Evolutionary conservation across 2,888 invertebrate genomes (phyloP).

Genomic region (Philereme transversata): DNA sequence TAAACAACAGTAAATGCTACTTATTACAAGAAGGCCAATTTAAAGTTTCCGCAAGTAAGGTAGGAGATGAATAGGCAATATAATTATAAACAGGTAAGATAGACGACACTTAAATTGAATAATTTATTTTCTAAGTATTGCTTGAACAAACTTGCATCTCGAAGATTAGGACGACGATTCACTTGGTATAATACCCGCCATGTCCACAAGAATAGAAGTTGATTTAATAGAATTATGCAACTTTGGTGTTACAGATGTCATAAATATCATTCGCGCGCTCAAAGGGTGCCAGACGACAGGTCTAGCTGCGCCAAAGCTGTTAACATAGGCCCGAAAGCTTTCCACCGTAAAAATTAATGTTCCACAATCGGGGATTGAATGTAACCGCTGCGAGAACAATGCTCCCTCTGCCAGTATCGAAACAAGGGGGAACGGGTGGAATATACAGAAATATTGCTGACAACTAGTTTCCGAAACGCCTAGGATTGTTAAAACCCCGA

Average conservation of each 20-base stretch:
- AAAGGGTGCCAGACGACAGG: slow-evolving; percentile 8
- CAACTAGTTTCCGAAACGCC: too few relatives aligned
- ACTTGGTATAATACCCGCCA: too few relatives aligned
- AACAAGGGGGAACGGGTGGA: not conserved
- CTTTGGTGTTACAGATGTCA: slow-evolving; percentile 6
- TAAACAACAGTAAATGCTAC: too few relatives aligned
- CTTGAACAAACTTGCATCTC: too few relatives aligned
- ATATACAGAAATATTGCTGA: not conserved
- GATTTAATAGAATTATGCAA: slow-evolving; percentile 1
- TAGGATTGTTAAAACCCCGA: too few relatives aligned
- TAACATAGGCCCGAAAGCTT: slow-evolving; percentile 23
- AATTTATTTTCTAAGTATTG: too few relatives aligned
- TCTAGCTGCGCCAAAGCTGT: slow-evolving; percentile 17
- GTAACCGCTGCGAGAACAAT: slow-evolving; percentile 21
- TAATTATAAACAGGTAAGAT: too few relatives aligned
- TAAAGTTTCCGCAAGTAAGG: too few relatives aligned
- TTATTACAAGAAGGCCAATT: too few relatives aligned
- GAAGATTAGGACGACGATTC: too few relatives aligned
- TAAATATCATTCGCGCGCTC: slow-evolving; percentile 7
- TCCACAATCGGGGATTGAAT: slow-evolving; percentile 26
- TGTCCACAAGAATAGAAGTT: not conserved
- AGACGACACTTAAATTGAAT: too few relatives aligned
- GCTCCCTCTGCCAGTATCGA: not conserved
- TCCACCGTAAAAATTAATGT: slow-evolving; percentile 32
- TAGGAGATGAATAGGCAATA: too few relatives aligned